phyloP scores from a whole-genome alignment of 2,888 invertebrate genomes.

The Harpalus rubripes region DNA sequence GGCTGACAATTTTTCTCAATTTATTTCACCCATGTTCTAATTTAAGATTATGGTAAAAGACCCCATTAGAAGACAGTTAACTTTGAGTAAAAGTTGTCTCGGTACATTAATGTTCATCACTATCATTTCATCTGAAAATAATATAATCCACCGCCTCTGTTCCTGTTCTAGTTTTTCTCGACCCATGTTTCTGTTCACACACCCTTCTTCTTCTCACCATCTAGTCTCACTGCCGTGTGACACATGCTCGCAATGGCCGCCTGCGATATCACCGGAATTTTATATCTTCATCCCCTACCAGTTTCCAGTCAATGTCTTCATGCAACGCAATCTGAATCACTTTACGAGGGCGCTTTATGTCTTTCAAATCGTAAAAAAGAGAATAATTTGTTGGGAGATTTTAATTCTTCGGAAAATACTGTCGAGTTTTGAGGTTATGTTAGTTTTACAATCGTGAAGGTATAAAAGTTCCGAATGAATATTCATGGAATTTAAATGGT shows the following conservation, averaged over 20 bases:
- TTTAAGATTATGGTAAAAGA: too few species aligned
- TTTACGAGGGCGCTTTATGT: conserved; percentile 37
- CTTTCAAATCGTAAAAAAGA: conserved; percentile 7
- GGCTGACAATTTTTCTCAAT: too few species aligned
- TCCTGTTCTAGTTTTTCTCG: background rate
- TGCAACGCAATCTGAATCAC: conserved; percentile 60
- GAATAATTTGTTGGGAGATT: conserved; percentile 13
- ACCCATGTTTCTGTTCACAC: background rate
- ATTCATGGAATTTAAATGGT: conserved; percentile 8
- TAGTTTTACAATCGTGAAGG: conserved; percentile 7
- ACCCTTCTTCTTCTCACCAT: background rate
- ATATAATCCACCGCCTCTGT: background rate
- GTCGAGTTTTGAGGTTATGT: background rate
- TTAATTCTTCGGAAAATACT: conserved; percentile 10
- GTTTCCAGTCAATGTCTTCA: conserved; percentile 46
- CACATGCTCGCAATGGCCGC: conserved; percentile 42
- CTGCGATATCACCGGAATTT: conserved; percentile 28
- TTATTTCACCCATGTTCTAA: too few species aligned
- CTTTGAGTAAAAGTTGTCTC: too few species aligned
- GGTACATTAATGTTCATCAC: too few species aligned
- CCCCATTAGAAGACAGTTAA: too few species aligned
- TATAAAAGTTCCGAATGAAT: conserved; percentile 9
- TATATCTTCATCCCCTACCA: conserved; percentile 23
- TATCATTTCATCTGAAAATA: too few species aligned
- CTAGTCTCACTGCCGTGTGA: conserved; percentile 14